phyloP scores from a whole-genome alignment of 1,140 invertebrate genomes.

The Potamilus streckersoni region DNA sequence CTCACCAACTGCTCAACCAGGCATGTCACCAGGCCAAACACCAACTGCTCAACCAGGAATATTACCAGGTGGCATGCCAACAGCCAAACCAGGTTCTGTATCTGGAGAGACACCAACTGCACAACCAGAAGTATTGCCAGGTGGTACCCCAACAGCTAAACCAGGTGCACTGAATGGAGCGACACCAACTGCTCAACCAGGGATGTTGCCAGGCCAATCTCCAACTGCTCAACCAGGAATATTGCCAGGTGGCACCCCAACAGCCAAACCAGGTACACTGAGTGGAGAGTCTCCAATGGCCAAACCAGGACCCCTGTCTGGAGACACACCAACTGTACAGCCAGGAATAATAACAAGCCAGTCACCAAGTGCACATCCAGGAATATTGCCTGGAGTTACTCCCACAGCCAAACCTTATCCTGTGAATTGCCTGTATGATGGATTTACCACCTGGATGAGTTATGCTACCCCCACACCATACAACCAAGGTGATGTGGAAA shows the following conservation, averaged over 20 bases:
- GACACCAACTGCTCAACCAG: conserved; percentile 4
- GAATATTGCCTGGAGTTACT: too few species aligned
- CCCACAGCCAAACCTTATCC: background rate
- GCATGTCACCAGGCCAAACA: background rate
- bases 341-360: too few species aligned
- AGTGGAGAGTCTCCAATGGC: conserved; percentile 9
- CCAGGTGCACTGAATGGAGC: conserved; percentile 9
- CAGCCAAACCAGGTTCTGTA: too few species aligned
- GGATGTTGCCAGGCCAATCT: background rate
- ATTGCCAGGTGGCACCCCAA: background rate
- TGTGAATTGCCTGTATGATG: conserved; percentile 33
- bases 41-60: background rate
- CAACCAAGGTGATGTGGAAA: conserved; percentile 48
- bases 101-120: conserved; percentile 6
- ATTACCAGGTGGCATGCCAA: background rate
- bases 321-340: too few species aligned
- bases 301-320: background rate
- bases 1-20: conserved; percentile 3
- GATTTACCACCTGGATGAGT: conserved; percentile 55
- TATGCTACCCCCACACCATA: conserved; percentile 32
- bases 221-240: conserved; percentile 1
- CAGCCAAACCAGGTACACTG: background rate
- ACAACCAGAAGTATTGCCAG: background rate
- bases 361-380: too few species aligned
- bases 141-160: conserved; percentile 16